phyloP scores from a whole-genome alignment of 2,113 vertebrate genomes.

The Psettodes erumei region DNA sequence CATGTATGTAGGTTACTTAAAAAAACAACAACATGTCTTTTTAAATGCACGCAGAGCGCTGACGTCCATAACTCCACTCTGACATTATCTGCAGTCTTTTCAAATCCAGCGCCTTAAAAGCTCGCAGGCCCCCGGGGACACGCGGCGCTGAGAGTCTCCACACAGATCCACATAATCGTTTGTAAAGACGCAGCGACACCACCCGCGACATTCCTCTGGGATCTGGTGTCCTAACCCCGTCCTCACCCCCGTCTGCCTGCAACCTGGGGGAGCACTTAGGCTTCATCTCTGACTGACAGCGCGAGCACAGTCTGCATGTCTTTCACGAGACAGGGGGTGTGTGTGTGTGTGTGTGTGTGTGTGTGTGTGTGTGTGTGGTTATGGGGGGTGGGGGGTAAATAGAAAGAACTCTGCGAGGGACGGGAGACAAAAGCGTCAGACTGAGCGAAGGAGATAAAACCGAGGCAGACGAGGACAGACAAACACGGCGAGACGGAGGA shows the following conservation, averaged over 20 bases:
- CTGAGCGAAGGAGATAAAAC: slow-evolving; percentile 6
- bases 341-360: too few relatives aligned
- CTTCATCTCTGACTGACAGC: slow-evolving; percentile 63
- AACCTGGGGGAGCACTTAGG: slow-evolving; percentile 50
- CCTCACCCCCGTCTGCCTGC: slow-evolving; percentile 41
- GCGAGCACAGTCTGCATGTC: too few relatives aligned
- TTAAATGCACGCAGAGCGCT: slow-evolving; percentile 30
- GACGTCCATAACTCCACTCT: slow-evolving; percentile 38
- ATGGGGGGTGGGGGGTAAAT: neutral
- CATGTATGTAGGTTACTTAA: slow-evolving; percentile 38
- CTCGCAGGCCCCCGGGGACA: slow-evolving; percentile 63
- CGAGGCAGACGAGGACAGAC: slow-evolving; percentile 18
- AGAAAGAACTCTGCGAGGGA: slow-evolving; percentile 20
- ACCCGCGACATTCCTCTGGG: slow-evolving; percentile 69
- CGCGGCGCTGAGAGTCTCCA: slow-evolving; percentile 46
- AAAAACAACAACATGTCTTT: slow-evolving; percentile 22
- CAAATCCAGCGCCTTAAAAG: slow-evolving; percentile 67
- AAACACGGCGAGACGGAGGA: slow-evolving; percentile 25
- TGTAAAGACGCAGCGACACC: slow-evolving; percentile 67
- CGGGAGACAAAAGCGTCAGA: slow-evolving; percentile 26
- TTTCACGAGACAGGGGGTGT: too few relatives aligned
- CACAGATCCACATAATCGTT: slow-evolving; percentile 63
- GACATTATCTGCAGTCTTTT: slow-evolving; percentile 61
- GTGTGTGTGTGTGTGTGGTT: too few relatives aligned
- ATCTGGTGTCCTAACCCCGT: slow-evolving; percentile 62